Evolutionary conservation across 1,140 invertebrate genomes (phyloP).

Genomic region (Drosophila grimshawi): DNA sequence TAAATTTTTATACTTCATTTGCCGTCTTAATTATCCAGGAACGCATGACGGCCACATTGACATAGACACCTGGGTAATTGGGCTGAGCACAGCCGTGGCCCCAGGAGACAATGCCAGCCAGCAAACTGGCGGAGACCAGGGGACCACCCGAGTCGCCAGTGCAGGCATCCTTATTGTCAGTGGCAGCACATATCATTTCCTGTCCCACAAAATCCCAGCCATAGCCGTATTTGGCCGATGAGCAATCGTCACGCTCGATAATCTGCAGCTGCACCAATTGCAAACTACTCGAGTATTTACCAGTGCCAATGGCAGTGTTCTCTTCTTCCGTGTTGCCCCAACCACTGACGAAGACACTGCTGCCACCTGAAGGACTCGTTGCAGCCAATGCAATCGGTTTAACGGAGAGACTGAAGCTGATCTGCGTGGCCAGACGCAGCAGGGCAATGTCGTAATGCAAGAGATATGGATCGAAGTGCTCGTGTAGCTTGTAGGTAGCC

Average conservation of each 20-base stretch:
- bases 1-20: conserved; percentile 49
- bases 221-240: conserved; percentile 64
- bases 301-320: neutral
- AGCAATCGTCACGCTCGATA: conserved; percentile 51
- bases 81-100: conserved; percentile 84
- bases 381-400: conserved; percentile 62
- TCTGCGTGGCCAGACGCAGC: conserved; percentile 74
- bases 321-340: conserved; percentile 55
- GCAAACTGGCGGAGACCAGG: conserved; percentile 65
- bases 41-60: conserved; percentile 84
- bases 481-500: conserved; percentile 40
- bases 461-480: conserved; percentile 46
- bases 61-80: conserved; percentile 87
- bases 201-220: conserved; percentile 64
- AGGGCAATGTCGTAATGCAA: conserved; percentile 85
- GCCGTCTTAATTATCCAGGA: conserved; percentile 71
- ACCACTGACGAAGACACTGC: conserved; percentile 61
- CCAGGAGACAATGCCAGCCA: conserved; percentile 87
- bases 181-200: conserved; percentile 85
- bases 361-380: conserved; percentile 49
- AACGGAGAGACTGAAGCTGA: conserved; percentile 48
- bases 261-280: conserved; percentile 62
- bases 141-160: conserved; percentile 85
- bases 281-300: conserved; percentile 43
- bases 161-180: conserved; percentile 63